Evolutionary conservation across 1,140 invertebrate species (phyloP).

Genomic region (Atta colombica): DNA sequence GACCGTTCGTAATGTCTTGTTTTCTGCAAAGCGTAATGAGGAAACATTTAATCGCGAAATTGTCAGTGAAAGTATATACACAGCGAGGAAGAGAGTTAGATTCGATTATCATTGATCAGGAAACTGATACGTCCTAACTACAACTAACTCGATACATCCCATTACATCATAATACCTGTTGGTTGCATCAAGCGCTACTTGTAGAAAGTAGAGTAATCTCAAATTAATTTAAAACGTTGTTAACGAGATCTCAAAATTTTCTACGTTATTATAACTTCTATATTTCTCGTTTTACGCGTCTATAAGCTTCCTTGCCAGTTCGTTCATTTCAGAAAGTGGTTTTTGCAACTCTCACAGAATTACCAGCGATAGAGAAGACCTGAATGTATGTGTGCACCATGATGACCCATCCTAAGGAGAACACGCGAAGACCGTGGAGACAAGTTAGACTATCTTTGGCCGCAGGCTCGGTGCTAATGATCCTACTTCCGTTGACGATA

Average conservation of each 20-base stretch:
- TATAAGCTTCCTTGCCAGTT: background rate
- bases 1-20: conserved; percentile 91
- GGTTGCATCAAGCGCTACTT: conserved; percentile 9
- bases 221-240: conserved; percentile 41
- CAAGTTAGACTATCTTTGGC: conserved; percentile 90
- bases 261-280: background rate
- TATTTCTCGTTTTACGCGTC: background rate
- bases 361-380: conserved; percentile 92
- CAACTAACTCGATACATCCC: background rate
- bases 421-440: conserved; percentile 93
- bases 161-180: conserved; percentile 50
- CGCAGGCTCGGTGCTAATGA: conserved; percentile 87
- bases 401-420: conserved; percentile 96
- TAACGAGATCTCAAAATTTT: conserved; percentile 17
- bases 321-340: background rate
- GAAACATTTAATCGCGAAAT: conserved; percentile 52
- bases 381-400: conserved; percentile 96
- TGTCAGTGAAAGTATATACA: conserved; percentile 58
- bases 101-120: conserved; percentile 45
- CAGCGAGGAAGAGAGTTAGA: background rate
- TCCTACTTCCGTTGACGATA: conserved; percentile 88
- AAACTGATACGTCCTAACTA: background rate
- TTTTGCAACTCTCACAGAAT: conserved; percentile 73
- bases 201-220: conserved; percentile 60
- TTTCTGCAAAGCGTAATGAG: conserved; percentile 82